These are phyloP conservation scores for Cossypha dichroa DNA, from an alignment of 2,797 vertebrate genomes.

Conservation along the genomic window DNA sequence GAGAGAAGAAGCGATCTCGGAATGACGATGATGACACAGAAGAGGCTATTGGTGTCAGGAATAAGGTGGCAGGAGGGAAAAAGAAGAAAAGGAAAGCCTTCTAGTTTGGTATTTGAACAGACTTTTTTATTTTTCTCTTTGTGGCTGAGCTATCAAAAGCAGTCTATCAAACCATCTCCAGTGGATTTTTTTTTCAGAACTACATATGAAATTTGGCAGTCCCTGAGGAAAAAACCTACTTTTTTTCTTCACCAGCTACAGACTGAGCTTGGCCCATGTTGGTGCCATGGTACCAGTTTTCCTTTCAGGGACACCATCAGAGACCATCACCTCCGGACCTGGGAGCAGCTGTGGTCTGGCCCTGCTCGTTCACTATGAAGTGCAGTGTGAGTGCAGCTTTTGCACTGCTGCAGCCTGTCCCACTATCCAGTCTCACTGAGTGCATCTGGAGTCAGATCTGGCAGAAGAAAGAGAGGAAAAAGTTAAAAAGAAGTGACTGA, in stretches of 20 bases:
- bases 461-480: not conserved
- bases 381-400: not conserved
- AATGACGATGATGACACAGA: constrained; percentile 78
- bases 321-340: not conserved
- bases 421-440: not conserved
- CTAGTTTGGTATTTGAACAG: not conserved
- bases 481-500: not conserved
- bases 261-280: not conserved
- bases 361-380: not conserved
- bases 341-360: not conserved
- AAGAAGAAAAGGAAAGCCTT: constrained; percentile 77
- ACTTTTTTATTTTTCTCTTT: not conserved
- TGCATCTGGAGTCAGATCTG: not conserved
- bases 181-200: not conserved
- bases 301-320: not conserved
- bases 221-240: not conserved
- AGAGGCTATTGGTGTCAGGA: constrained; percentile 77
- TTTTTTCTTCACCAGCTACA: not conserved
- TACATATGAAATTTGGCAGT: not conserved
- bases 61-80: constrained; percentile 80
- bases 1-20: constrained; percentile 86
- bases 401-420: not conserved
- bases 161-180: not conserved
- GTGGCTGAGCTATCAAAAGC: not conserved
- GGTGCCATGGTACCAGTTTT: not conserved